Conservation (phyloP, 1,140 invertebrate genomes). For the Agrilus planipennis region DNA sequence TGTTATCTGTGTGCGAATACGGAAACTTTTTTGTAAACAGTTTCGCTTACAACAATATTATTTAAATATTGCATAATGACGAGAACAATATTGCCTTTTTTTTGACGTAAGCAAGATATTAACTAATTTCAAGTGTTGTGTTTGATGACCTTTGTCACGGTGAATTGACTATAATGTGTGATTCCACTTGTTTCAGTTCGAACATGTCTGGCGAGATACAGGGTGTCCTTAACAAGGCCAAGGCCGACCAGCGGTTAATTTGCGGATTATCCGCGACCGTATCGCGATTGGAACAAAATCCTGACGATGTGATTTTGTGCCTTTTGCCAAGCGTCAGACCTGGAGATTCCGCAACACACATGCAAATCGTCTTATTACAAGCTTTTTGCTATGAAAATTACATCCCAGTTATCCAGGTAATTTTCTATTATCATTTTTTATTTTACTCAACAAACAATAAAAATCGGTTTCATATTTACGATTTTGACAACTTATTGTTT, state of each 20-base stretch:
- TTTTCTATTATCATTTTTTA: slow-evolving; percentile 3
- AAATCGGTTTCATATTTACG: neutral
- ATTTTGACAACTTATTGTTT: neutral
- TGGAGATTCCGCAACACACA: slow-evolving; percentile 51
- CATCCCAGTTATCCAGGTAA: slow-evolving; percentile 54
- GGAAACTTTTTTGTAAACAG: too few relatives aligned
- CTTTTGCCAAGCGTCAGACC: slow-evolving; percentile 45
- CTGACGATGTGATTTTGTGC: slow-evolving; percentile 48
- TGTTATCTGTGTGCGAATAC: too few relatives aligned
- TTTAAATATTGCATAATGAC: too few relatives aligned
- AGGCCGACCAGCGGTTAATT: slow-evolving; percentile 44
- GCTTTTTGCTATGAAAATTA: slow-evolving; percentile 57
- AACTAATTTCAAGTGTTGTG: too few relatives aligned
- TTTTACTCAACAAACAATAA: neutral
- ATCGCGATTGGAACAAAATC: slow-evolving; percentile 43
- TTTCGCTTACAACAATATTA: too few relatives aligned
- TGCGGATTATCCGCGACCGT: slow-evolving; percentile 48
- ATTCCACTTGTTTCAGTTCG: too few relatives aligned
- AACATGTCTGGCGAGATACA: slow-evolving; percentile 42
- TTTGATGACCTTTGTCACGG: too few relatives aligned
- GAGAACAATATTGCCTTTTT: too few relatives aligned
- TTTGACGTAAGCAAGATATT: too few relatives aligned
- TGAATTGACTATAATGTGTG: too few relatives aligned
- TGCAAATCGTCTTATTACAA: slow-evolving; percentile 55
- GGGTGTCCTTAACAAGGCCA: slow-evolving; percentile 43